These are phyloP conservation scores for Brachyrhaphis roseni DNA, from an alignment of 2,797 vertebrate species.

Conservation along the genomic window DNA sequence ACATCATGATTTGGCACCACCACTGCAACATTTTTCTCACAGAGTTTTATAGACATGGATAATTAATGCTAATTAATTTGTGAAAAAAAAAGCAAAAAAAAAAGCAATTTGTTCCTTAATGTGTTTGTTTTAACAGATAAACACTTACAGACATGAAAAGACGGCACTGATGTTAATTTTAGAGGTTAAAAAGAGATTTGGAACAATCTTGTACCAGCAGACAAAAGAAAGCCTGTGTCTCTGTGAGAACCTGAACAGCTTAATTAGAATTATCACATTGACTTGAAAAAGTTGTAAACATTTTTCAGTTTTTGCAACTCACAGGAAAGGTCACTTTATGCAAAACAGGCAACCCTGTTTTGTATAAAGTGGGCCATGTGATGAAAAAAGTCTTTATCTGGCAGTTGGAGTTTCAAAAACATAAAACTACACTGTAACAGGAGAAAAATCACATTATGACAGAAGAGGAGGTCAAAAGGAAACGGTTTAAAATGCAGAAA, in stretches of 20 bases:
- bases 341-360: not conserved
- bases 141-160: constrained; percentile 5
- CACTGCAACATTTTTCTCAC: constrained; percentile 38
- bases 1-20: constrained; percentile 15
- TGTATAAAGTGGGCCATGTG: too few relatives aligned
- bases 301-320: not conserved
- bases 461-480: not conserved
- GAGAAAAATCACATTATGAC: not conserved
- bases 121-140: not conserved
- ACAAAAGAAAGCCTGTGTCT: not conserved
- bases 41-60: not conserved
- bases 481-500: not conserved
- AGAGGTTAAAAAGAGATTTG: not conserved
- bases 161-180: not conserved
- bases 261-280: not conserved
- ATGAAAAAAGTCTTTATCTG: not conserved
- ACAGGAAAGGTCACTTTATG: not conserved
- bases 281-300: not conserved
- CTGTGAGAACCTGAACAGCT: not conserved
- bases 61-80: constrained; percentile 16
- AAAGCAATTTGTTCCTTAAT: not conserved
- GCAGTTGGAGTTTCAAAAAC: not conserved
- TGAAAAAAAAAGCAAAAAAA: too few relatives aligned
- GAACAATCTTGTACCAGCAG: not conserved
- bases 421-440: not conserved